These are phyloP conservation scores for Brachypalpus laphriformis DNA, from an alignment of 2,888 invertebrate species.

Conservation along the genomic window DNA sequence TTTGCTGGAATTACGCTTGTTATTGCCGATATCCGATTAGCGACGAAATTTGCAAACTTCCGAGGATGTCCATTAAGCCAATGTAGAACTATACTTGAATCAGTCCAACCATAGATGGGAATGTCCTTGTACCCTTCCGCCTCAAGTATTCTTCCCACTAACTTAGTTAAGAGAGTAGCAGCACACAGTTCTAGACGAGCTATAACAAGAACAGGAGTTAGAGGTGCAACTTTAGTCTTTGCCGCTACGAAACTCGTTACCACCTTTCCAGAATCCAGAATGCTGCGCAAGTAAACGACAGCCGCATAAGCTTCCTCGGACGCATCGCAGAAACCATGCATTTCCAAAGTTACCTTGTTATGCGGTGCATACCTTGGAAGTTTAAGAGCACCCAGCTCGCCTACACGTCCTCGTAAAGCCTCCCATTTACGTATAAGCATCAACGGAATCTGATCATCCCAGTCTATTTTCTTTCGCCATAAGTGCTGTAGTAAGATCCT, in stretches of 20 bases:
- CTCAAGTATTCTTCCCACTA: too few relatives aligned
- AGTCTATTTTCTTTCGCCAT: too few relatives aligned
- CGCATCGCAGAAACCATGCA: constrained; percentile 27
- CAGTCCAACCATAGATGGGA: constrained; percentile 18
- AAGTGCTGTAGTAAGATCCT: too few relatives aligned
- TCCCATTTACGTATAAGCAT: too few relatives aligned
- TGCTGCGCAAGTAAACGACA: not conserved
- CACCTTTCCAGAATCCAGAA: not conserved
- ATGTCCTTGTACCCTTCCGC: too few relatives aligned
- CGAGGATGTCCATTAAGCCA: constrained; percentile 24
- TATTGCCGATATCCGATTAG: constrained; percentile 1
- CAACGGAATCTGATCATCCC: too few relatives aligned
- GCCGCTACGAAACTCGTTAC: not conserved
- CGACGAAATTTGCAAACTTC: constrained; percentile 15
- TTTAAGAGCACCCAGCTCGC: not conserved
- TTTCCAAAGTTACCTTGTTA: not conserved
- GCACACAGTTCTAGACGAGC: constrained; percentile 25
- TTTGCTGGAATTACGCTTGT: not conserved
- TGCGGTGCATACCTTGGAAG: not conserved
- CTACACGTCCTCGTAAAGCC: too few relatives aligned
- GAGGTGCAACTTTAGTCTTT: constrained; percentile 9
- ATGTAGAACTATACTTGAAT: constrained; percentile 17
- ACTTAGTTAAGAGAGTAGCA: not conserved
- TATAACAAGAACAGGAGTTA: not conserved
- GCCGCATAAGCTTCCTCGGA: not conserved